Evolutionary conservation across 2,113 vertebrate species (phyloP).

Genomic region (Hyperoodon ampullatus): DNA sequence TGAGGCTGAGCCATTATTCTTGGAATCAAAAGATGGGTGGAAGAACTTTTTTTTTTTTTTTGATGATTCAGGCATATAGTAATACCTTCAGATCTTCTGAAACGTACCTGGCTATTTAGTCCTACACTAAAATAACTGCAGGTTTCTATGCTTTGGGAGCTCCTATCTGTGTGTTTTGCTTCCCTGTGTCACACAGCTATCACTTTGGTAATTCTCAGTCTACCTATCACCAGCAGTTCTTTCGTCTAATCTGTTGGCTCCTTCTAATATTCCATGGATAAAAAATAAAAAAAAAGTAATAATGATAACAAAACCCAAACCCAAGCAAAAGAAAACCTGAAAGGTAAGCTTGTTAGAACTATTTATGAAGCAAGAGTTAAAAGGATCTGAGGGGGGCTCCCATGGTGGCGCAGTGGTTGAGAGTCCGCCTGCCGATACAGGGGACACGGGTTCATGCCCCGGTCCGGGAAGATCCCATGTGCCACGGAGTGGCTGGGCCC

Average conservation of each 20-base stretch:
- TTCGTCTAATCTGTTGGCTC: not conserved
- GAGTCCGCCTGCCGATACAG: no score
- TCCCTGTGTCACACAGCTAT: not conserved
- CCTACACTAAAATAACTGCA: not conserved
- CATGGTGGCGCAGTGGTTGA: no score
- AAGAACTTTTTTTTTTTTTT: not conserved
- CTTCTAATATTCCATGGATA: not conserved
- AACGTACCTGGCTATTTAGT: not conserved
- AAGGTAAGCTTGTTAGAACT: not conserved
- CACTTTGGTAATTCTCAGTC: not conserved
- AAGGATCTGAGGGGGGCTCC: not conserved
- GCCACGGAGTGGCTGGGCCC: no score
- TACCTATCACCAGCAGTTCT: not conserved
- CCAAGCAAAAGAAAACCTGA: not conserved
- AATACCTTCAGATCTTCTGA: not conserved
- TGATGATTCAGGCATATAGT: not conserved
- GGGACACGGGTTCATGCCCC: no score
- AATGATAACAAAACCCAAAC: not conserved
- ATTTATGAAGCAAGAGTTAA: not conserved
- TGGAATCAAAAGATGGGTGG: not conserved
- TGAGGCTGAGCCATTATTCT: not conserved
- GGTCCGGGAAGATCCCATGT: no score
- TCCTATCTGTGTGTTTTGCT: not conserved
- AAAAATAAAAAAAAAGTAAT: not conserved
- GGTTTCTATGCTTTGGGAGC: not conserved